Percentiles rank a stretch among this genome's conserved stretches.
These are phyloP conservation scores for Cervus canadensis DNA, from an alignment of 2,113 vertebrate genomes.

Conservation along the genomic window DNA sequence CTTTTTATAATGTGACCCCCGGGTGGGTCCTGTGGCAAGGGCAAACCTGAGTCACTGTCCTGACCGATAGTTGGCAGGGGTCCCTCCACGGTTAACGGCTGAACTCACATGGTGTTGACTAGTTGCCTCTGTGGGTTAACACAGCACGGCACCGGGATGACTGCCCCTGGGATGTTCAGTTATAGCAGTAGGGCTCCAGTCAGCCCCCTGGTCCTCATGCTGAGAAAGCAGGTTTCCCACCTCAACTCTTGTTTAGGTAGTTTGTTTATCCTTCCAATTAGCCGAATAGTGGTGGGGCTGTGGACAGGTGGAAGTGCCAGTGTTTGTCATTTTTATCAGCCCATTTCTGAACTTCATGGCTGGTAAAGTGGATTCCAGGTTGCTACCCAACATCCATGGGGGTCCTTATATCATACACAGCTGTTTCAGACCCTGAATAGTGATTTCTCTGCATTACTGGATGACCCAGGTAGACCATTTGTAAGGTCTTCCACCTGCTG, in stretches of 20 bases:
- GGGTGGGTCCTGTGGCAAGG: background rate
- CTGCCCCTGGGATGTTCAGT: background rate
- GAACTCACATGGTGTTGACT: background rate
- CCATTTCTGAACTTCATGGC: background rate
- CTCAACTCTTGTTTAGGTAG: background rate
- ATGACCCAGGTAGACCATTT: background rate
- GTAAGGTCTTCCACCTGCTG: background rate
- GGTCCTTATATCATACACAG: background rate
- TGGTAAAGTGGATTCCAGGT: background rate
- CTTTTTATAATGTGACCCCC: background rate
- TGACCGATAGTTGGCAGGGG: background rate
- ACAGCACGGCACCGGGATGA: accelerated
- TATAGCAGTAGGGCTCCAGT: background rate
- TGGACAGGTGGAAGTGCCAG: background rate
- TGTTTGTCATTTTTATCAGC: background rate
- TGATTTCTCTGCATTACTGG: background rate
- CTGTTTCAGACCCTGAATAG: background rate
- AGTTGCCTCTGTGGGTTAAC: background rate
- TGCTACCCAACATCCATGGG: no score
- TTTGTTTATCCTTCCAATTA: background rate
- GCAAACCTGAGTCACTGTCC: background rate
- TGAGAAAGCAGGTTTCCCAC: background rate
- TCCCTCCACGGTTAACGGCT: background rate
- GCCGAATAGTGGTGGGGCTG: background rate
- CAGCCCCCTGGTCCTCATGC: no score